These are phyloP conservation scores for Cygnus atratus DNA, from an alignment of 2,113 vertebrate species.

Conservation along the genomic window DNA sequence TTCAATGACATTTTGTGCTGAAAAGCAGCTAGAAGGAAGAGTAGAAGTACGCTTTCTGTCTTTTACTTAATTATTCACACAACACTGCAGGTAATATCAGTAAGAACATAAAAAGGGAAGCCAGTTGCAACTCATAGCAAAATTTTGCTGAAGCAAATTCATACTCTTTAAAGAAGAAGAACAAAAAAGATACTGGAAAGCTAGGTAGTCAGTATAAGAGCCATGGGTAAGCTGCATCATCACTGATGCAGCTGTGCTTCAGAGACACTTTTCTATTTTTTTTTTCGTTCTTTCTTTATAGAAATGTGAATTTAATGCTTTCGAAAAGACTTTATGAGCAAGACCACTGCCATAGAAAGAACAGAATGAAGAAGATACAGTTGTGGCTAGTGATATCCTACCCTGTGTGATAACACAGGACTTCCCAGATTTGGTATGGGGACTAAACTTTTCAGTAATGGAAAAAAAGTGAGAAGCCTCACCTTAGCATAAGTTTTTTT, in stretches of 20 bases:
- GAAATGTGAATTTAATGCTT: background rate
- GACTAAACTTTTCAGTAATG: background rate
- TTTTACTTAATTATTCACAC: background rate
- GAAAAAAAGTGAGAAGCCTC: background rate
- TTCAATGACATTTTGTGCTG: background rate
- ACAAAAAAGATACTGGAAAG: background rate
- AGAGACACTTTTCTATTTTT: background rate
- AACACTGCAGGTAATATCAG: background rate
- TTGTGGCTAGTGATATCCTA: background rate
- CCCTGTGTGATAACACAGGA: background rate
- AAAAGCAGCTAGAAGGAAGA: background rate
- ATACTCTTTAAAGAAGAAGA: background rate
- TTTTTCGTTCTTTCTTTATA: background rate
- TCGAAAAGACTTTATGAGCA: background rate
- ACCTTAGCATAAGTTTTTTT: background rate
- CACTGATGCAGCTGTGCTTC: background rate
- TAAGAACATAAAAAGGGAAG: background rate
- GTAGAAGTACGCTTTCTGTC: background rate
- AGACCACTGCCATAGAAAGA: background rate
- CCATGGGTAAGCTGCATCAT: background rate
- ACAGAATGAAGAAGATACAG: background rate
- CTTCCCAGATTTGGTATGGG: background rate
- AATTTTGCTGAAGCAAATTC: background rate
- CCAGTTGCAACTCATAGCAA: background rate
- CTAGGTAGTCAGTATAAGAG: background rate